Conservation (phyloP, 2,888 invertebrate species). For the Caenorhabditis sp. region DNA sequence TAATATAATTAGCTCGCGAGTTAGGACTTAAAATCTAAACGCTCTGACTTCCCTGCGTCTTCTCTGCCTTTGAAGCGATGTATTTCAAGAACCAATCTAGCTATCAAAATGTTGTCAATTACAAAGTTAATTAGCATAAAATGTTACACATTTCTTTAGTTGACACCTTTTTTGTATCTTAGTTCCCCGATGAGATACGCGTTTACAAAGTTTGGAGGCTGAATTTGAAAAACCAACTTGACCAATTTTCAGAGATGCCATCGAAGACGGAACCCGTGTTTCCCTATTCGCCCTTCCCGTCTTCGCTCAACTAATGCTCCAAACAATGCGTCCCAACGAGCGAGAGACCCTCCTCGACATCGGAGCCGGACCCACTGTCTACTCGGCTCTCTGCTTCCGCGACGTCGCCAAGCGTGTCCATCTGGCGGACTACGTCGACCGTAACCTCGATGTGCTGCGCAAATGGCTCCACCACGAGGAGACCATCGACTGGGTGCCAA, state of each 20-base stretch:
- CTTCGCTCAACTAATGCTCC: conserved; percentile 77
- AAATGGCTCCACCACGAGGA: conserved; percentile 63
- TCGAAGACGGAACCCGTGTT: conserved; percentile 78
- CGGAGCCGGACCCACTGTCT: conserved; percentile 79
- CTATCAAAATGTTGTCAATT: too few relatives aligned
- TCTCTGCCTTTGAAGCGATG: too few relatives aligned
- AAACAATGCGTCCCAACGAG: conserved; percentile 69
- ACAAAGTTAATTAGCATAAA: too few relatives aligned
- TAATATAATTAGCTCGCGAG: too few relatives aligned
- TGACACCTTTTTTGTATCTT: too few relatives aligned
- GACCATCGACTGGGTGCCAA: conserved; percentile 75
- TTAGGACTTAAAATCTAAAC: too few relatives aligned
- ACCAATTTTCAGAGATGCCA: conserved; percentile 71
- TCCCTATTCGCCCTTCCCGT: conserved; percentile 81
- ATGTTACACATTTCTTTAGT: too few relatives aligned
- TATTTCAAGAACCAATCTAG: too few relatives aligned
- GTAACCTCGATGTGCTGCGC: conserved; percentile 74
- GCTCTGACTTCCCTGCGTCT: too few relatives aligned
- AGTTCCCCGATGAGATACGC: too few relatives aligned
- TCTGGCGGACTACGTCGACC: conserved; percentile 77
- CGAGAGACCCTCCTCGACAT: conserved; percentile 77
- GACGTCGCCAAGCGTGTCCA: conserved; percentile 76
- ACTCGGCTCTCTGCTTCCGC: conserved; percentile 80
- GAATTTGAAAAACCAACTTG: too few relatives aligned
- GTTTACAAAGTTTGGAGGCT: too few relatives aligned